phyloP scores from a whole-genome alignment of 2,888 invertebrate species.

The Stenodema calcarata region DNA sequence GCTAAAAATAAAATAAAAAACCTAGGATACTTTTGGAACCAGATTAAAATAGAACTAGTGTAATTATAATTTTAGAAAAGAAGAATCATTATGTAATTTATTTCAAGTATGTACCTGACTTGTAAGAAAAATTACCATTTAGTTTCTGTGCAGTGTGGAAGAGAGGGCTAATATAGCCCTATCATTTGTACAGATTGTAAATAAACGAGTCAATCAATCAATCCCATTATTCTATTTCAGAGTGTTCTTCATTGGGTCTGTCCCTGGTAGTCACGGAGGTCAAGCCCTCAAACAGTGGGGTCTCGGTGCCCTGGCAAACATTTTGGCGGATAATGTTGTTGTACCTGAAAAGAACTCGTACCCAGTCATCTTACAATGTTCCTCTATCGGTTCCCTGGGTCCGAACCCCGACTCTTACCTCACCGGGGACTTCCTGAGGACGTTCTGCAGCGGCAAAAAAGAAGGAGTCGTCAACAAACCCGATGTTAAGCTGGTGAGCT shows the following conservation, averaged over 20 bases:
- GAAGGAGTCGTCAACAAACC: slow-evolving; percentile 66
- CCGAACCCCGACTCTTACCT: slow-evolving; percentile 72
- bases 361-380: slow-evolving; percentile 84
- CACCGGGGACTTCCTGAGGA: slow-evolving; percentile 74
- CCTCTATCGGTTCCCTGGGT: slow-evolving; percentile 77
- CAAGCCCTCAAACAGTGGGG: slow-evolving; percentile 66
- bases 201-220: too few species aligned
- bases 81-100: too few species aligned
- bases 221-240: slow-evolving; percentile 63
- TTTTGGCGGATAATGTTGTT: slow-evolving; percentile 72
- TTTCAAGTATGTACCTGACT: too few species aligned
- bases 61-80: too few species aligned
- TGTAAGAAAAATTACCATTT: too few species aligned
- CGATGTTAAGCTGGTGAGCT: slow-evolving; percentile 64
- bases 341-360: slow-evolving; percentile 65
- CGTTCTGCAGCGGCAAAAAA: slow-evolving; percentile 64
- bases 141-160: too few species aligned
- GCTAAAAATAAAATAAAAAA: too few species aligned
- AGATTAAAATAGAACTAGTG: too few species aligned
- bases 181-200: too few species aligned
- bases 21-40: too few species aligned
- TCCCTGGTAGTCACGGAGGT: slow-evolving; percentile 76
- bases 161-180: too few species aligned
- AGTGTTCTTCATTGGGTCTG: slow-evolving; percentile 84
- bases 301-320: slow-evolving; percentile 67